Percentiles rank a stretch among this genome's conserved stretches.
Evolutionary conservation across 2,797 vertebrate genomes (phyloP).

Genomic region (Ctenopoma kingsleyae): DNA sequence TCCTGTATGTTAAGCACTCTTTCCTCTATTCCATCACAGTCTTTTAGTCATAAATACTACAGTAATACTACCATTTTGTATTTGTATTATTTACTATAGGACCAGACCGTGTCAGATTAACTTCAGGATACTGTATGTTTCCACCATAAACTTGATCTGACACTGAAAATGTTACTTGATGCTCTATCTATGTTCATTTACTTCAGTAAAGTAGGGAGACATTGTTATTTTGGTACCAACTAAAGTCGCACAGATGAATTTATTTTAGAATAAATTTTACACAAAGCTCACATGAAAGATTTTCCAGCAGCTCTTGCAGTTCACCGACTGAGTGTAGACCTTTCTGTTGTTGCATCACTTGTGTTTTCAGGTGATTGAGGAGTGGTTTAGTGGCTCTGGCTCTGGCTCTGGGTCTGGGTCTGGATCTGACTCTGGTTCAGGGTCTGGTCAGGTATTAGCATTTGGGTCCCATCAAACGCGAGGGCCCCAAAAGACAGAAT

Average conservation of each 20-base stretch:
- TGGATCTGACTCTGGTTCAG: conserved; percentile 63
- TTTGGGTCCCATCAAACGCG: conserved; percentile 50
- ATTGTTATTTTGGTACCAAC: not conserved
- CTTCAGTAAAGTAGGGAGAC: not conserved
- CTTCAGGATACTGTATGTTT: not conserved
- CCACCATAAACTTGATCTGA: too few species aligned
- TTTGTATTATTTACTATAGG: too few species aligned
- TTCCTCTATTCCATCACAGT: not conserved
- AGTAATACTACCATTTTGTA: not conserved
- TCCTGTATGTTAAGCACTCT: conserved; percentile 82
- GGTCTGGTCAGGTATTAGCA: conserved; percentile 75
- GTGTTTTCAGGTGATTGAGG: conserved; percentile 81
- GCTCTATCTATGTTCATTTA: not conserved
- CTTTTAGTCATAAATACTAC: not conserved
- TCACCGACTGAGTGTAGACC: not conserved
- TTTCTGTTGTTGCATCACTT: conserved; percentile 24
- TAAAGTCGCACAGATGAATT: not conserved
- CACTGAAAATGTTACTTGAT: not conserved
- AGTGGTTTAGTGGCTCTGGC: conserved; percentile 80
- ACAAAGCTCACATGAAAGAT: too few species aligned
- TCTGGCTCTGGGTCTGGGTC: conserved; percentile 66
- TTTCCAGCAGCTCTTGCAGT: not conserved
- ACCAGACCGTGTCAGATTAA: not conserved
- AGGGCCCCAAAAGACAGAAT: conserved; percentile 77
- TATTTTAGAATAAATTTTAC: too few species aligned